Evolutionary conservation across 2,888 invertebrate species (phyloP), one percentile per base, ranked within the genome.

Genomic region (Acanthoscelides obtectus): DNA sequence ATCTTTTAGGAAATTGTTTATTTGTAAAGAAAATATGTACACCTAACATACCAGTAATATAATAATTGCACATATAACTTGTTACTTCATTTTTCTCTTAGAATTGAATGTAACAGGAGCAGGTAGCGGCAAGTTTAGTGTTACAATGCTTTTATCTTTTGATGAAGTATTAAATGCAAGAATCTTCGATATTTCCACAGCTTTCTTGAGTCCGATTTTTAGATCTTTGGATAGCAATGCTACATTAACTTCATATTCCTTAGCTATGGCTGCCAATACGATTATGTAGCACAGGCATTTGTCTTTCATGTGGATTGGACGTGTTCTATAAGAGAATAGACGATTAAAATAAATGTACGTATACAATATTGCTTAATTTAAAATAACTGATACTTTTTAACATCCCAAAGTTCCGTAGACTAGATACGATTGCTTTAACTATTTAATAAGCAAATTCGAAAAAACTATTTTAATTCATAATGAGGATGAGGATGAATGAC

Each of bases 301-400:
- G 75, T 85, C 84, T 71, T 80, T 81, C 83, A 85, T 84, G 66
- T 80, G 79, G 27, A 80, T 25, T 0, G 85, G 83, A n/a, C 85
- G 78, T 63, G 77, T 76, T 68, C 84, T 84, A 71, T 72, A 83
- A 81, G 65, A 65, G 66, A 68, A 71, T 45, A n/a, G n/a, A n/a
- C n/a, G n/a, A n/a, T n/a, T n/a, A n/a, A n/a, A n/a, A n/a, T n/a
- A n/a, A n/a, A n/a, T n/a, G n/a, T n/a, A n/a, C n/a, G n/a, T n/a
- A n/a, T n/a, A n/a, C n/a, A n/a, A n/a, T n/a, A n/a, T n/a, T n/a
- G n/a, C n/a, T n/a, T n/a, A n/a, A n/a, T n/a, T n/a, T n/a, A n/a
- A n/a, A n/a, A n/a, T n/a, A n/a, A n/a, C n/a, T n/a, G n/a, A n/a
- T n/a, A n/a, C n/a, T n/a, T n/a, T n/a, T n/a, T n/a, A n/a, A n/a